phyloP scores from a whole-genome alignment of 2,888 invertebrate genomes.

The Escarpia spicata region DNA sequence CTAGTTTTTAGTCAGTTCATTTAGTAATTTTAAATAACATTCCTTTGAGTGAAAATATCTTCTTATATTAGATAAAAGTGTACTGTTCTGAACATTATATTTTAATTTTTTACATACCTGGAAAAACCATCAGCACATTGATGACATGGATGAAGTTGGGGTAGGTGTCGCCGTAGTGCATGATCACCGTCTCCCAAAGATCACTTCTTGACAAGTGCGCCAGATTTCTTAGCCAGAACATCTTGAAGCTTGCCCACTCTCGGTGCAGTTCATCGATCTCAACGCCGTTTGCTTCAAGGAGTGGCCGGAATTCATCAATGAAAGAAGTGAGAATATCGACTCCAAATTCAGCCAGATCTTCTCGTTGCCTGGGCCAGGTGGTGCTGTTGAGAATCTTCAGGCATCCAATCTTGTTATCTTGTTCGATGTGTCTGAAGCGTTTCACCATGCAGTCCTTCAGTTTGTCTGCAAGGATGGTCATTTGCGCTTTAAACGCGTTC shows the following conservation, averaged over 20 bases:
- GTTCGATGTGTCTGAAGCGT: constrained; percentile 22
- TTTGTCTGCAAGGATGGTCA: constrained; percentile 23
- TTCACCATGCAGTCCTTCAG: background rate
- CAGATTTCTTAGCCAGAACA: constrained; percentile 21
- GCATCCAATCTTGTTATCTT: constrained; percentile 8
- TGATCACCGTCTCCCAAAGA: background rate
- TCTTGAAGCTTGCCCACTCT: constrained; percentile 24
- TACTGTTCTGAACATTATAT: too few species aligned
- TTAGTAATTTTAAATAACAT: too few species aligned
- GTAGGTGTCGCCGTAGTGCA: background rate
- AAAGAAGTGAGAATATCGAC: background rate
- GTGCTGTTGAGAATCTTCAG: constrained; percentile 7
- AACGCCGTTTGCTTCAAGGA: constrained; percentile 24
- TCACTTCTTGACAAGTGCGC: background rate
- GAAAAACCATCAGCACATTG: constrained; percentile 17
- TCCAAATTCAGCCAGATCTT: constrained; percentile 26
- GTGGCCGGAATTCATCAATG: constrained; percentile 20
- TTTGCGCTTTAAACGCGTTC: constrained; percentile 20
- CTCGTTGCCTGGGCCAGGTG: constrained; percentile 13
- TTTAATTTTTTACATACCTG: too few species aligned
- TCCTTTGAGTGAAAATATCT: too few species aligned
- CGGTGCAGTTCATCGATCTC: constrained; percentile 18
- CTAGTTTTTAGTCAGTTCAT: too few species aligned
- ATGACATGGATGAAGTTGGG: constrained; percentile 23
- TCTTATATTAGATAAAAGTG: too few species aligned